Conservation (phyloP, 2,113 vertebrate species). For the Psilopsiagon aymara region DNA sequence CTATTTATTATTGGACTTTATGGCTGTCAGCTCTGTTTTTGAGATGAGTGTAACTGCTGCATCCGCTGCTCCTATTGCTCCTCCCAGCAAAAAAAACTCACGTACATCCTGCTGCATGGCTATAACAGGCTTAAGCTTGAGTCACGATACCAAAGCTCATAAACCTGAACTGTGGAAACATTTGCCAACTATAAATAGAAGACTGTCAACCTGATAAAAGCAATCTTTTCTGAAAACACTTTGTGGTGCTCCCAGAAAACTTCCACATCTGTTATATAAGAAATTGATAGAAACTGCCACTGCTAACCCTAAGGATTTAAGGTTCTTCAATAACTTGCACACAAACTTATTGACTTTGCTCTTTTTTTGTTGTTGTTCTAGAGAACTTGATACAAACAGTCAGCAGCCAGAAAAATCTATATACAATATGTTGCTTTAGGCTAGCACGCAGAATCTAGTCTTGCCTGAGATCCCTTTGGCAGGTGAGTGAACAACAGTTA, state of each 20-base stretch:
- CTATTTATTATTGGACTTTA: neutral
- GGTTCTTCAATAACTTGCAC: neutral
- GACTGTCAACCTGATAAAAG: conserved; percentile 1
- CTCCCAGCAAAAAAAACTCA: neutral
- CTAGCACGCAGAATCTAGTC: neutral
- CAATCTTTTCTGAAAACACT: conserved; percentile 17
- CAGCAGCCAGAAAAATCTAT: conserved; percentile 42
- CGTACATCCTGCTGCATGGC: neutral
- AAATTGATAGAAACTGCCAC: neutral
- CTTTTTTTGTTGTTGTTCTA: neutral
- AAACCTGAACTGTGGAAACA: neutral
- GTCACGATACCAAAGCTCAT: neutral
- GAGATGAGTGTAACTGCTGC: neutral
- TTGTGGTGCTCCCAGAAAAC: neutral
- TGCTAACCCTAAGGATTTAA: conserved; percentile 9
- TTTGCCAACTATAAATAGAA: conserved; percentile 59
- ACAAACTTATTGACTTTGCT: neutral
- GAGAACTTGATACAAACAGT: conserved; percentile 6
- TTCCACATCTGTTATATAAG: neutral
- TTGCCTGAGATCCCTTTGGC: neutral
- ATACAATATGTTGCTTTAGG: neutral
- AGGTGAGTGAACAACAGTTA: neutral
- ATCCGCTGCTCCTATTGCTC: neutral
- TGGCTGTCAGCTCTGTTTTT: neutral
- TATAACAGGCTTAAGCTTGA: neutral